These are phyloP conservation scores for Gavia stellata DNA, from an alignment of 2,113 vertebrate species.

Conservation along the genomic window DNA sequence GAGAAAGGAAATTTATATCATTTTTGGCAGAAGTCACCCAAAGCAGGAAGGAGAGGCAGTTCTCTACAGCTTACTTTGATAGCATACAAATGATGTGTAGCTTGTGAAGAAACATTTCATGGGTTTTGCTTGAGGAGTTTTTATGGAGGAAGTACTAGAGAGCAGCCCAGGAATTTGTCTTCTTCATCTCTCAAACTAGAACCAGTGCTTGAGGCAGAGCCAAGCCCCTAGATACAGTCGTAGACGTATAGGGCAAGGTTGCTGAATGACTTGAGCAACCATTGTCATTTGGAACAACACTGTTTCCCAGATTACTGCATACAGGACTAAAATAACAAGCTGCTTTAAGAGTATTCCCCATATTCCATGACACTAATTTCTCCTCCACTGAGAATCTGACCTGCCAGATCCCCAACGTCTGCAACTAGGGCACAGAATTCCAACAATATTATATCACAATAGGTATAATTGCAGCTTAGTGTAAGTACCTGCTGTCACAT, in stretches of 20 bases:
- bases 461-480: neutral
- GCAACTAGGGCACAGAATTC: neutral
- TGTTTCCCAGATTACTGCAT: neutral
- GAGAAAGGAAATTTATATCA: neutral
- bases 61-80: neutral
- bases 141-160: neutral
- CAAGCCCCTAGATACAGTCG: neutral
- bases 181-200: neutral
- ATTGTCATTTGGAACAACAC: neutral
- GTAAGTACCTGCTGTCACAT: neutral
- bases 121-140: neutral
- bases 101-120: neutral
- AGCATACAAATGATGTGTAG: neutral
- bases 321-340: neutral
- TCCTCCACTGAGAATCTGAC: neutral
- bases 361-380: neutral
- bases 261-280: neutral
- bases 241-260: neutral
- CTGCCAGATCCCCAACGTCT: neutral
- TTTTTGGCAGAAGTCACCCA: neutral
- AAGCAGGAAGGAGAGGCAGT: neutral
- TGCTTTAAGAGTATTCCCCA: neutral
- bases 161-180: neutral
- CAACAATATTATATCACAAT: neutral
- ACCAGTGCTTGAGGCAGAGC: neutral